phyloP scores from a whole-genome alignment of 2,888 invertebrate genomes.

The Orgyia antiqua region DNA sequence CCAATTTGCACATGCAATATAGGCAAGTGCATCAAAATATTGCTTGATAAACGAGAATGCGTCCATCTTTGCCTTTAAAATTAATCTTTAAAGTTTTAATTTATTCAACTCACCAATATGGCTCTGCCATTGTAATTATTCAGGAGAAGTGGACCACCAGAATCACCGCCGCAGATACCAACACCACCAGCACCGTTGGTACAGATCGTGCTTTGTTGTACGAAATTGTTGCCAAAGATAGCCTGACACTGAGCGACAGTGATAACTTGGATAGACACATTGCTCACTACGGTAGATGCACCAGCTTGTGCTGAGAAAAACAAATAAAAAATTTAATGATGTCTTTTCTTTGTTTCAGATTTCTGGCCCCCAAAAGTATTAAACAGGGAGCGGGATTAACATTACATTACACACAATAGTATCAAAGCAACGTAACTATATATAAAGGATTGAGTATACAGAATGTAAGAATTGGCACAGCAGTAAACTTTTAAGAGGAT shows the following conservation, averaged over 20 bases:
- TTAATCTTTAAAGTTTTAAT: no score
- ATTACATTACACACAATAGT: no score
- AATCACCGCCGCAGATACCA: conserved; percentile 48
- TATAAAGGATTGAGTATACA: background rate
- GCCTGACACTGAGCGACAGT: conserved; percentile 29
- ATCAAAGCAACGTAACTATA: no score
- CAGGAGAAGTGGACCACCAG: conserved; percentile 42
- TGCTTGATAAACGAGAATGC: no score
- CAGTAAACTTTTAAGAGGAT: no score
- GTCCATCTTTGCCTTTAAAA: no score
- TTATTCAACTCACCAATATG: conserved; percentile 26
- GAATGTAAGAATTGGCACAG: no score
- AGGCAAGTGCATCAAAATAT: no score
- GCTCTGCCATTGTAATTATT: conserved; percentile 20
- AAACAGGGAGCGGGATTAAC: no score
- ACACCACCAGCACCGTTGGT: conserved; percentile 42
- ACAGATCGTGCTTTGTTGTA: conserved; percentile 35
- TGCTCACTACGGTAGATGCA: conserved; percentile 31
- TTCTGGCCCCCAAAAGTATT: background rate
- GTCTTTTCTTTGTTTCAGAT: no score
- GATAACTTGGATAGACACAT: conserved; percentile 43
- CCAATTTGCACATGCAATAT: no score
- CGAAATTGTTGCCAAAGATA: conserved; percentile 24
- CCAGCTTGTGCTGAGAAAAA: conserved; percentile 18
- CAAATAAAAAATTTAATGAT: no score